These are phyloP conservation scores for Todiramphus saurophagus DNA, from an alignment of 2,113 vertebrate species.

Conservation along the genomic window DNA sequence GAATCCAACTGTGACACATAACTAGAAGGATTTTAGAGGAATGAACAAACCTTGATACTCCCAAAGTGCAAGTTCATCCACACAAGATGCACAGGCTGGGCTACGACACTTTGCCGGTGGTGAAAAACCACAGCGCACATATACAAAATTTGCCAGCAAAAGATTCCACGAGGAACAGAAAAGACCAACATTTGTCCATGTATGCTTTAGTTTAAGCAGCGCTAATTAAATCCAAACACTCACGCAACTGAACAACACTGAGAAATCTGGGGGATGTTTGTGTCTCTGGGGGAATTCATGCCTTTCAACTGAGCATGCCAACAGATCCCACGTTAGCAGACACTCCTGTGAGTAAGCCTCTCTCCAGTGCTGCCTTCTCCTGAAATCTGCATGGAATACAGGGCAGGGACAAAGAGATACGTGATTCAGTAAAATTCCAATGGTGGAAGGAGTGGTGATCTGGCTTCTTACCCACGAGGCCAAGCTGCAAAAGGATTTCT, in stretches of 20 bases:
- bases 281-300: neutral
- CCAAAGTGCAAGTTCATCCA: neutral
- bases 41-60: neutral
- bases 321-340: neutral
- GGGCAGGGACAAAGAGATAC: neutral
- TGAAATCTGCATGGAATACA: neutral
- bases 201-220: neutral
- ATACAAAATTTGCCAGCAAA: neutral
- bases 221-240: neutral
- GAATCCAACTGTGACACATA: neutral
- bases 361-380: neutral
- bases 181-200: neutral
- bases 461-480: neutral
- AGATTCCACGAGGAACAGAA: neutral
- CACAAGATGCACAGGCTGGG: neutral
- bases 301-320: neutral
- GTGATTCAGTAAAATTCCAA: accelerated
- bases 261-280: neutral
- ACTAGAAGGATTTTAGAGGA: neutral
- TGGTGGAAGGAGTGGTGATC: neutral
- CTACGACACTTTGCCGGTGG: accelerated
- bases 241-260: neutral
- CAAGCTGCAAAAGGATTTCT: neutral
- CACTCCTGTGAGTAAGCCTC: neutral
- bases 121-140: neutral